These are phyloP conservation scores for Gerris lacustris DNA, from an alignment of 2,888 invertebrate species.

Conservation along the genomic window DNA sequence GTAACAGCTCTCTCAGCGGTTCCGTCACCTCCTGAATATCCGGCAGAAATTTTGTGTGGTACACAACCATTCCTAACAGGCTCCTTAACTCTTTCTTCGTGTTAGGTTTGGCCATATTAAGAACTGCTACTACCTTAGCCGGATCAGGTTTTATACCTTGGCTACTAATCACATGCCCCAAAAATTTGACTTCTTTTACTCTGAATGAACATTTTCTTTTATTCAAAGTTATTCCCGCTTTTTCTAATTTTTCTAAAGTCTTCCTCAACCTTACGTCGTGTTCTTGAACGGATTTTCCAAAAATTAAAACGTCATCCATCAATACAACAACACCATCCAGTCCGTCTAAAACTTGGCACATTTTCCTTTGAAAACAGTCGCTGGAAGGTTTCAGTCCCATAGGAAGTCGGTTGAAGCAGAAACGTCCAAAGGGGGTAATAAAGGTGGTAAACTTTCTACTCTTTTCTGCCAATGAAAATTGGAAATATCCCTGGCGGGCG, in stretches of 20 bases:
- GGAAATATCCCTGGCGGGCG: background rate
- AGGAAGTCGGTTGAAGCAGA: conserved; percentile 26
- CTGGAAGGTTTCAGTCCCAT: conserved; percentile 25
- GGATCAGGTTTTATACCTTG: background rate
- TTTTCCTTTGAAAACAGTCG: conserved; percentile 23
- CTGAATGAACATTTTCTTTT: background rate
- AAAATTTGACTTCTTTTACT: background rate
- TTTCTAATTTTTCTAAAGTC: background rate
- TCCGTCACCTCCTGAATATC: background rate
- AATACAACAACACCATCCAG: conserved; percentile 15
- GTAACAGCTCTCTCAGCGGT: background rate
- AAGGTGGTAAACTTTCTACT: conserved; percentile 15
- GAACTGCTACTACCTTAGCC: background rate
- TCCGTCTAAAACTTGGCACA: conserved; percentile 23
- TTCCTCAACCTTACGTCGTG: background rate
- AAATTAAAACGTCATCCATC: conserved; percentile 19
- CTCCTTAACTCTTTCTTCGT: background rate
- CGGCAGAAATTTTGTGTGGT: background rate
- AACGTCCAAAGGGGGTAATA: conserved; percentile 27
- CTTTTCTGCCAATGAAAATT: no score
- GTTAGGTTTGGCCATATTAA: background rate
- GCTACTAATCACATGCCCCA: background rate
- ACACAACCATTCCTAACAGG: background rate
- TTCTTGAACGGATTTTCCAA: background rate
- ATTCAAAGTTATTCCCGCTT: background rate